Evolutionary conservation across 2,113 vertebrate species (phyloP).

Genomic region (Alces alces): DNA sequence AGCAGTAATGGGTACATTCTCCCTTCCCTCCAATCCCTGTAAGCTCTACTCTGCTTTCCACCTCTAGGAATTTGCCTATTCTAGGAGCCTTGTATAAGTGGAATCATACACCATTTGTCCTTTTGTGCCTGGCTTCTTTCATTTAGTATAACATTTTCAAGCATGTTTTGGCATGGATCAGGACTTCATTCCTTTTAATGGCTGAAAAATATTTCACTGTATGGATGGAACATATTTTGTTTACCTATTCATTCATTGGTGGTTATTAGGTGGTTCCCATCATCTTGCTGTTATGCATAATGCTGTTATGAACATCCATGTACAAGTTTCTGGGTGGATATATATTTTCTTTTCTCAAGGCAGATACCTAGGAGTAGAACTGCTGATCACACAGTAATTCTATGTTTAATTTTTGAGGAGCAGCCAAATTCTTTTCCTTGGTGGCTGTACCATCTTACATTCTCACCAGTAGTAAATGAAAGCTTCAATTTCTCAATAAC

Average conservation of each 20-base stretch:
- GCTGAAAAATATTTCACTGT: neutral
- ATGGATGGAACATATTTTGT: neutral
- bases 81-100: neutral
- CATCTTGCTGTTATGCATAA: neutral
- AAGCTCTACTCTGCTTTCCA: neutral
- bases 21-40: neutral
- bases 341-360: neutral
- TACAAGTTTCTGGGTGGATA: neutral
- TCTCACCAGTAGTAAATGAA: neutral
- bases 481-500: neutral
- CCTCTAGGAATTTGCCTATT: neutral
- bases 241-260: neutral
- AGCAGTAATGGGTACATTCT: neutral
- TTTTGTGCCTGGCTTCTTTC: neutral
- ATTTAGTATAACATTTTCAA: neutral
- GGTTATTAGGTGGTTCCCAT: neutral
- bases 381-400: neutral
- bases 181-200: neutral
- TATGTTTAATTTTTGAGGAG: neutral
- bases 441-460: neutral
- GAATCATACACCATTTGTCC: neutral
- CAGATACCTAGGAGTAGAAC: neutral
- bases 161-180: neutral
- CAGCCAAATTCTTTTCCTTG: neutral
- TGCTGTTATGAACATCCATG: neutral